Base-by-base conservation (phyloP, 30 jellyfish, hydroid and myxozoan genomes). In the Aurelia aurita complex sp. Pacific region DNA sequence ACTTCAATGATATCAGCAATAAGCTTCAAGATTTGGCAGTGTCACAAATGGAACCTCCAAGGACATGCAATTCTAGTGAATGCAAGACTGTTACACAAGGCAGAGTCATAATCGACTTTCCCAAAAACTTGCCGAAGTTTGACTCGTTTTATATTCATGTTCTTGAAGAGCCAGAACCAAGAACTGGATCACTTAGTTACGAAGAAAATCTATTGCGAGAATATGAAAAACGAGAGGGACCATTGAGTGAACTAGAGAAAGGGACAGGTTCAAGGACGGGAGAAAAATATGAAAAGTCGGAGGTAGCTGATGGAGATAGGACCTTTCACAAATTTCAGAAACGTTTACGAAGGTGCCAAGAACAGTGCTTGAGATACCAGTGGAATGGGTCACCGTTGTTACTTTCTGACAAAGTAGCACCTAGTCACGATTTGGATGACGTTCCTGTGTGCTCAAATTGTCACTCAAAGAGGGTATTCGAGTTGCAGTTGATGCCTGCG, bases 401-500 rank as follows among this genome's bases (percentile, higher is more conserved):
- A 36, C 76, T 77, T 19, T 92, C 98, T 33, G 76, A 69, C 23
- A 55, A 59, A 32, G 77, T 82, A 14, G 36, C 35, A 38, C 96
- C 85, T 34, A 81, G 64, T 18, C 54, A 76, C 35, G 18, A 72
- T 23, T 57, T 83, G 6, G 83, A 80, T 36, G 35, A 38, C 36
- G 68, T 91, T 23, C 94, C 94, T 32, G 54, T 62, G 5, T 92
- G 98, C 75, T 70, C 77, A 15, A 43, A 86, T 70, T 92, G 98
- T 53, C 75, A 72, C 46, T 68, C 94, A 2, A 61, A n/a, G 15
- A 88, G 98, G 8, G 89, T 76, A 33, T 85, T 92, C 70, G 98
- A 92, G 73, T 15, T 86, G 68, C 98, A 92, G 93, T 67, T 92
- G 42, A 83, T 92, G 98, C 98, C 98, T 8, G 86, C 94, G 13